Evolutionary conservation across 1,140 invertebrate genomes (phyloP).

Genomic region (Zaprionus inermis): DNA sequence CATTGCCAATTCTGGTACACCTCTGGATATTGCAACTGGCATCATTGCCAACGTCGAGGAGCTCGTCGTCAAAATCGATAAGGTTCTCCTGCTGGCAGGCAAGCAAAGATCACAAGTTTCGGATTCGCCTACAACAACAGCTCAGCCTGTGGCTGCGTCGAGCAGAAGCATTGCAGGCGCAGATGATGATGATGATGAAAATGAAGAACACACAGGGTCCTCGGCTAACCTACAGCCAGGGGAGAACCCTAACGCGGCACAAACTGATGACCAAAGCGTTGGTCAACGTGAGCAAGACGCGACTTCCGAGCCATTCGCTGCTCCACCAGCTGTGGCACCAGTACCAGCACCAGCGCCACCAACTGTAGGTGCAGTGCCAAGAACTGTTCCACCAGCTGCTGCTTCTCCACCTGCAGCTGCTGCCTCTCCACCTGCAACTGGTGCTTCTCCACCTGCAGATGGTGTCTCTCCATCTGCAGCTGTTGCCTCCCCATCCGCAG

Average conservation of each 20-base stretch:
- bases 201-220: too few species aligned
- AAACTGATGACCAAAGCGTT: neutral
- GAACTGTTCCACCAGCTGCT: neutral
- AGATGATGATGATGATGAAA: neutral
- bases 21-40: constrained; percentile 90
- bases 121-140: constrained; percentile 25
- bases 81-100: constrained; percentile 78
- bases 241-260: neutral
- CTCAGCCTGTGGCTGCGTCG: neutral
- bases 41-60: constrained; percentile 84
- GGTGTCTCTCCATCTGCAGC: neutral
- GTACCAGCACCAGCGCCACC: neutral
- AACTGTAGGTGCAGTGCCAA: neutral
- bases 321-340: neutral
- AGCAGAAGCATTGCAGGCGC: constrained; percentile 1
- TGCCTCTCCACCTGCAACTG: too few species aligned
- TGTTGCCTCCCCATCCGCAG: neutral
- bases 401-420: neutral
- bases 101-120: constrained; percentile 66
- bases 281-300: neutral
- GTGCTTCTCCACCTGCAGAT: neutral
- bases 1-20: constrained; percentile 90
- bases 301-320: neutral
- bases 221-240: neutral
- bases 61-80: constrained; percentile 85